Conservation (phyloP, 2,113 vertebrate genomes). For the Gopherus flavomarginatus region DNA sequence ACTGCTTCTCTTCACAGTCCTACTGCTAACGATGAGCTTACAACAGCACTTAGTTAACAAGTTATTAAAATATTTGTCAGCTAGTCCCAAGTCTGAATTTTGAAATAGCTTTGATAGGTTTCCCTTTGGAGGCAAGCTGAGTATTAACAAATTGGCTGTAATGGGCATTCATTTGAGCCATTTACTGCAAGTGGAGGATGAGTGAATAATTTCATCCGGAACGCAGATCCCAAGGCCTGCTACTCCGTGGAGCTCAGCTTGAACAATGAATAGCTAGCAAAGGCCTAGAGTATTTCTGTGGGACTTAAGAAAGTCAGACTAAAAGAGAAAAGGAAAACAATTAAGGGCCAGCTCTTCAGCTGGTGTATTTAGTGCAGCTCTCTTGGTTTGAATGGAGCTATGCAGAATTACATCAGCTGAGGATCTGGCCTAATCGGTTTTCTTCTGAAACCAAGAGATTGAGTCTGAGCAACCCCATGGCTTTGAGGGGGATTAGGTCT, state of each 20-base stretch:
- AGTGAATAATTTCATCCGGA: background rate
- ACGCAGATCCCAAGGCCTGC: accelerated
- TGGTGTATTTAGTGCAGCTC: background rate
- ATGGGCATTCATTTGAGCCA: background rate
- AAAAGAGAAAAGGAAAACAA: background rate
- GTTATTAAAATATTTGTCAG: conserved; percentile 17
- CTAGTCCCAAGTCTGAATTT: background rate
- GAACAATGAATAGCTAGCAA: background rate
- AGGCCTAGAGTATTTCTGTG: background rate
- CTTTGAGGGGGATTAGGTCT: background rate
- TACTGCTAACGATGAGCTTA: conserved; percentile 16
- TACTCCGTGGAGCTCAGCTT: background rate
- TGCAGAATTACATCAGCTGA: background rate
- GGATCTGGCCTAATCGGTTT: background rate
- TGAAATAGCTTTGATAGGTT: background rate
- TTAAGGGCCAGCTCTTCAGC: background rate
- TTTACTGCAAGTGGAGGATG: background rate
- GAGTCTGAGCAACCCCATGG: background rate
- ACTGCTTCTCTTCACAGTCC: conserved; percentile 1
- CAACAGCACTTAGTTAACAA: background rate
- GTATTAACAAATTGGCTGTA: background rate
- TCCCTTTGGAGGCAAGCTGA: background rate
- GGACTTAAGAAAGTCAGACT: background rate
- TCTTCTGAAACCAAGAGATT: background rate
- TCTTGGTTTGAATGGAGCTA: background rate